A percentile compares a stretch with the other conserved stretches of the same genome.
These are phyloP conservation scores for Tenthredo distinguenda DNA, from an alignment of 2,888 invertebrate species.

Conservation along the genomic window DNA sequence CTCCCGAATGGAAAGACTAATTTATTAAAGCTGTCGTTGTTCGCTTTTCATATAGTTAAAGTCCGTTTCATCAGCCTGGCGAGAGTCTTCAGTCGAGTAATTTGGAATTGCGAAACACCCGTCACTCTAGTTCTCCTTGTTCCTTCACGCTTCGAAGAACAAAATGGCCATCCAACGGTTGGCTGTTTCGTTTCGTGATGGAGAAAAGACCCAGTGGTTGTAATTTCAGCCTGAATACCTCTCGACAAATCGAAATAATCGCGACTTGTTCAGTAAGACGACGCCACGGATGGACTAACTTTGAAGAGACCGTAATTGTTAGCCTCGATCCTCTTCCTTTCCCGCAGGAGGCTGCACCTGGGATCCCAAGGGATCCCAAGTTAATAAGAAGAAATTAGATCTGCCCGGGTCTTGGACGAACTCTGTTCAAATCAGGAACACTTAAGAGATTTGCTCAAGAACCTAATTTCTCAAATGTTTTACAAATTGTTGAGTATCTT, in stretches of 20 bases:
- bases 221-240: conserved; percentile 28
- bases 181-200: background rate
- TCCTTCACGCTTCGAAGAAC: background rate
- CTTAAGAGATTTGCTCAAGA: background rate
- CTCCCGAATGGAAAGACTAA: background rate
- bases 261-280: conserved; percentile 7
- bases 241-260: conserved; percentile 29
- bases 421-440: background rate
- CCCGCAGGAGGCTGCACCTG: background rate
- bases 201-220: conserved; percentile 6
- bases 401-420: background rate
- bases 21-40: conserved; percentile 25
- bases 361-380: background rate
- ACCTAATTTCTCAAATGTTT: background rate
- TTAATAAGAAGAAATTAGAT: conserved; percentile 33
- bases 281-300: conserved; percentile 3
- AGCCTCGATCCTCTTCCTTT: background rate
- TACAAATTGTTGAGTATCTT: background rate
- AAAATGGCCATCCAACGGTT: background rate
- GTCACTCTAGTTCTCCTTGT: conserved; percentile 13
- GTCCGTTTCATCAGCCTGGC: background rate
- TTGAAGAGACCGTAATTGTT: conserved; percentile 31
- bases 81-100: conserved; percentile 1
- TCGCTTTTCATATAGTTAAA: conserved; percentile 8
- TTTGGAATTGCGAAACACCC: conserved; percentile 18